Base-by-base conservation (phyloP, 2,797 vertebrate genomes). In the Prionace glauca region DNA sequence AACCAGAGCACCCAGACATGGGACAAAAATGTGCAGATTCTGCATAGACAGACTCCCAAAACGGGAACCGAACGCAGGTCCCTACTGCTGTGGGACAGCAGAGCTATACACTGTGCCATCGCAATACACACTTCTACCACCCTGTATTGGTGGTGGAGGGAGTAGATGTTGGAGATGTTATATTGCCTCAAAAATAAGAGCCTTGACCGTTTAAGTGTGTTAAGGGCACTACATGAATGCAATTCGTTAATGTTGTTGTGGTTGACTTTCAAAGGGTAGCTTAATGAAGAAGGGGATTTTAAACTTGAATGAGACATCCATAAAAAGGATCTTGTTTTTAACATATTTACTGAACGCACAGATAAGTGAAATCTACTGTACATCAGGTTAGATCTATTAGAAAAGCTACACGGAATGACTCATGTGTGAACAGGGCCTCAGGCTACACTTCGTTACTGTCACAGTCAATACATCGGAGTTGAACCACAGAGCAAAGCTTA, bases 361-460 rank as follows among this genome's bases (percentile, higher is more conserved):
- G 95, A 95, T 95, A 96, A 96, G 96, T 94, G 96, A 95, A 96
- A 96, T 96, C 96, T 96, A 95, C 95, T 97, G 96, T 97, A 96
- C 96, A 96, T 96, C 96, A 96, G 96, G 96, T 79, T 96, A 95
- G 95, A 96, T 96, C 96, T 96, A 97, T 97, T 97, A 97, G 96
- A 96, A 96, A 96, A 96, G 96, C 96, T 96, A 96, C 96, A 96
- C 96, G 96, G 96, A 96, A 96, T 96, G 96, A 96, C 96, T 96
- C 96, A 96, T 96, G 96, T 96, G 96, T 95, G 71, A 95, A 95
- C 24, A 56, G 24, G 56, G 93, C 93, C 93, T n/a, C 71, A n/a
- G 93, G 93, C 93, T 95, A 65, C 93, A 95, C 93, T 95, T 95
- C 93, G 36, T 95, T 77, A 74, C 71, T 95, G 93, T 95, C 93